Evolutionary conservation across 1,140 invertebrate genomes (phyloP).

Genomic region (Spodoptera frugiperda): DNA sequence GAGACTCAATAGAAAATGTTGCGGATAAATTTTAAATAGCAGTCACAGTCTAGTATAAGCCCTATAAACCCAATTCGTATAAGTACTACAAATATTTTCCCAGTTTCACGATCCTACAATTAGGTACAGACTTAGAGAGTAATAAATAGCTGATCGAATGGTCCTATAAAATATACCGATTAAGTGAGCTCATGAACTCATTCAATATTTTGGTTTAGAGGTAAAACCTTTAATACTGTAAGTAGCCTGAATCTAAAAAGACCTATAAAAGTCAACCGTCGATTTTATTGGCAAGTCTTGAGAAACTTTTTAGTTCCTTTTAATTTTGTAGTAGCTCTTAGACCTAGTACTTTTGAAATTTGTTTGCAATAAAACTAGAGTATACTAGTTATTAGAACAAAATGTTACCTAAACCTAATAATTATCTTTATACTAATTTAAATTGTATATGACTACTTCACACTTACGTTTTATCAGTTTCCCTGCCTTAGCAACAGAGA

Average conservation of each 20-base stretch:
- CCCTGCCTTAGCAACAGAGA: too few species aligned
- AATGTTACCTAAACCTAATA: too few species aligned
- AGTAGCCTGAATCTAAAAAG: slow-evolving; percentile 20
- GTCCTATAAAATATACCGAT: slow-evolving; percentile 18
- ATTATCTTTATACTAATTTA: too few species aligned
- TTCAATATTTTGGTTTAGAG: slow-evolving; percentile 34
- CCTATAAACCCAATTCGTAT: neutral
- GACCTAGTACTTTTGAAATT: neutral
- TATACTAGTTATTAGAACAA: too few species aligned
- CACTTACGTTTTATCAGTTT: too few species aligned
- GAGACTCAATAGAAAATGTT: too few species aligned
- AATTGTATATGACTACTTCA: too few species aligned
- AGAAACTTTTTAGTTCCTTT: slow-evolving; percentile 28
- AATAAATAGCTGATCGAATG: neutral
- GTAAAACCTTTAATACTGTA: slow-evolving; percentile 25
- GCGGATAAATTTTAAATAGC: too few species aligned
- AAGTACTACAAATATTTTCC: neutral
- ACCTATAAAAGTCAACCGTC: slow-evolving; percentile 21
- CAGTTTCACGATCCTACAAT: slow-evolving; percentile 5
- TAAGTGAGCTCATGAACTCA: slow-evolving; percentile 1
- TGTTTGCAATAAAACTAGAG: neutral
- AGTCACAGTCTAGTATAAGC: too few species aligned
- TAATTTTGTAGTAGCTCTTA: slow-evolving; percentile 4
- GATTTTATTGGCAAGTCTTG: slow-evolving; percentile 10
- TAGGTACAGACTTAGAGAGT: slow-evolving; percentile 6